Conservation (phyloP, 2,888 invertebrate species). For the Lottia scabra region DNA sequence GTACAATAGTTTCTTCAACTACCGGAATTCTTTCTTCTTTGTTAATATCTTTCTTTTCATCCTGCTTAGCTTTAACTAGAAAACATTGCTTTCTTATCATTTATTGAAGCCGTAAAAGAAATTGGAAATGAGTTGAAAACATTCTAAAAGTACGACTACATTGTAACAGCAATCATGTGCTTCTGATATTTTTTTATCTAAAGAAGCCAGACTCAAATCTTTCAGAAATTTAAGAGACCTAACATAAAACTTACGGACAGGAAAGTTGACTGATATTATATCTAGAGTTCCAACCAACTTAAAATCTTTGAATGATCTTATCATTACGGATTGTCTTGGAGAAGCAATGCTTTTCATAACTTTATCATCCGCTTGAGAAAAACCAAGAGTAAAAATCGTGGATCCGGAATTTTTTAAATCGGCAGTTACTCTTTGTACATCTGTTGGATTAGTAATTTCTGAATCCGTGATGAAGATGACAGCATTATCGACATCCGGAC, state of each 20-base stretch:
- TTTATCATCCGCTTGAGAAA: constrained; percentile 22
- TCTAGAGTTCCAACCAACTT: neutral
- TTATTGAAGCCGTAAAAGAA: no score
- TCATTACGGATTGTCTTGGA: neutral
- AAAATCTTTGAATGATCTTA: neutral
- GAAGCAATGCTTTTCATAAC: constrained; percentile 38
- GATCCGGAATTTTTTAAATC: constrained; percentile 42
- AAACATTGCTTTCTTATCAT: no score
- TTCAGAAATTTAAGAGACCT: no score
- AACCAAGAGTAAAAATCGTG: constrained; percentile 46
- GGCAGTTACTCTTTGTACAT: constrained; percentile 32
- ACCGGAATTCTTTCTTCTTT: no score
- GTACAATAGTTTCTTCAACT: no score
- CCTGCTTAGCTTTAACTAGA: no score
- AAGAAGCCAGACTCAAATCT: no score
- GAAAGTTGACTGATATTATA: neutral
- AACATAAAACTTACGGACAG: neutral
- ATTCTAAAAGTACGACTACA: no score
- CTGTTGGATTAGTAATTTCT: constrained; percentile 34
- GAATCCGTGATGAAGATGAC: constrained; percentile 51
- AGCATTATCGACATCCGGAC: constrained; percentile 44
- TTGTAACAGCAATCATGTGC: no score
- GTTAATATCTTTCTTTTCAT: no score
- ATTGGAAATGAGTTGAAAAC: no score
- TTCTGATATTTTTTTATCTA: no score